Percentiles rank a stretch among this genome's conserved stretches.
These are phyloP conservation scores for Platyscapa corneri DNA, from an alignment of 1,140 invertebrate genomes.

Conservation along the genomic window DNA sequence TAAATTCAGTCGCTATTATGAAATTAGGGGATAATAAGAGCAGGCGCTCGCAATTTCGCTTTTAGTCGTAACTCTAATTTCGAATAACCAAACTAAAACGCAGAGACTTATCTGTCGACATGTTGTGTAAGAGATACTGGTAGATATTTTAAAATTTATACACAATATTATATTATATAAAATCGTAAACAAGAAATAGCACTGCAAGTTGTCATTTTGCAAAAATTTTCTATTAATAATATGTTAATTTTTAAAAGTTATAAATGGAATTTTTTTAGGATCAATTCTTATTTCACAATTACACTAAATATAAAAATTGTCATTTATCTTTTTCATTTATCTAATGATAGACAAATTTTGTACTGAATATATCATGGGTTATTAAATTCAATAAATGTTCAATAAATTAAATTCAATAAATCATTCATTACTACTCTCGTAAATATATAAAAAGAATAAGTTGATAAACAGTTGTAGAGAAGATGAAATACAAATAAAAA, in stretches of 20 bases:
- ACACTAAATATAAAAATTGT: no score
- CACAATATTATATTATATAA: not conserved
- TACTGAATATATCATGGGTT: no score
- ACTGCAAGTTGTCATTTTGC: no score
- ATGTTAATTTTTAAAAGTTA: no score
- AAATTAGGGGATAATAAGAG: not conserved
- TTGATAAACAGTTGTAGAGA: not conserved
- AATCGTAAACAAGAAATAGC: not conserved
- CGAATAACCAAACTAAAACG: not conserved
- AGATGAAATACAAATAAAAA: not conserved
- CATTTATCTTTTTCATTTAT: no score
- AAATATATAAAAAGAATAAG: not conserved
- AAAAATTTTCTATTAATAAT: no score
- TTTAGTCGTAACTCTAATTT: not conserved
- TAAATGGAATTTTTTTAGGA: no score
- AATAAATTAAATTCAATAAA: not conserved
- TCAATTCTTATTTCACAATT: no score
- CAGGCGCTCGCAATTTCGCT: not conserved
- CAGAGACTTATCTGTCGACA: not conserved
- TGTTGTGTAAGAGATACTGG: not conserved
- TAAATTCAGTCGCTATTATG: not conserved
- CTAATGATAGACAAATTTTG: no score
- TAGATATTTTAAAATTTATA: no score
- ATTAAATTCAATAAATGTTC: not conserved
- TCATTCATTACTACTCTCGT: not conserved